Percentiles rank a stretch among this genome's conserved stretches.
Evolutionary conservation across 2,888 invertebrate genomes (phyloP).

Genomic region (Diarsia mendica): DNA sequence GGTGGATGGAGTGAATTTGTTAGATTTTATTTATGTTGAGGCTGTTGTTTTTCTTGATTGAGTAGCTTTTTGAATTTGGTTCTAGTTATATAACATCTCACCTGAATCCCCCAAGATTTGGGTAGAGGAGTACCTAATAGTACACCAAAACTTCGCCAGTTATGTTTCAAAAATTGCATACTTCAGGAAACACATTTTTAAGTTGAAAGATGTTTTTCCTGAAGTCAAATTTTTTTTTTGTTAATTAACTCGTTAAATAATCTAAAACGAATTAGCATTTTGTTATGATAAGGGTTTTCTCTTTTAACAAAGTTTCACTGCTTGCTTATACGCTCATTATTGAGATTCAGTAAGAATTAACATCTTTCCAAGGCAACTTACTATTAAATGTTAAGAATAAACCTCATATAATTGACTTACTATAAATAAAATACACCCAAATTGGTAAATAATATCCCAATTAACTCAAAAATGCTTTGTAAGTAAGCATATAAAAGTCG

Average conservation of each 20-base stretch:
- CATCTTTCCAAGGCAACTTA: neutral
- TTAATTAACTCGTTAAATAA: neutral
- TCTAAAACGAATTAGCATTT: constrained; percentile 9
- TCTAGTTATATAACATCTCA: no score
- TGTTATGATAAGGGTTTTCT: neutral
- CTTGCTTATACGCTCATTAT: neutral
- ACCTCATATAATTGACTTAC: neutral
- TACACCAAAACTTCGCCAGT: no score
- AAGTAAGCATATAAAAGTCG: constrained; percentile 2
- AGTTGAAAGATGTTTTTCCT: neutral
- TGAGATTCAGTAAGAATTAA: neutral
- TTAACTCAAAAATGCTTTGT: constrained; percentile 35
- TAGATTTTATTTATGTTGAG: constrained; percentile 2
- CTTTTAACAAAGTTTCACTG: constrained; percentile 1
- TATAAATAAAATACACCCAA: constrained; percentile 31
- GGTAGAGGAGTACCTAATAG: no score
- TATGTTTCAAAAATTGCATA: no score
- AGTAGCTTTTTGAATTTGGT: no score
- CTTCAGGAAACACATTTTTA: no score
- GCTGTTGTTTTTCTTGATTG: neutral
- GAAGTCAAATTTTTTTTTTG: neutral
- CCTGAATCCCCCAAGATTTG: no score
- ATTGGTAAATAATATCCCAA: constrained; percentile 41
- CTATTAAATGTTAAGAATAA: neutral
- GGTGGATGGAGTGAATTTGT: constrained; percentile 10